Evolutionary conservation across 2,113 vertebrate species (phyloP).

Genomic region (Petroica traversi): DNA sequence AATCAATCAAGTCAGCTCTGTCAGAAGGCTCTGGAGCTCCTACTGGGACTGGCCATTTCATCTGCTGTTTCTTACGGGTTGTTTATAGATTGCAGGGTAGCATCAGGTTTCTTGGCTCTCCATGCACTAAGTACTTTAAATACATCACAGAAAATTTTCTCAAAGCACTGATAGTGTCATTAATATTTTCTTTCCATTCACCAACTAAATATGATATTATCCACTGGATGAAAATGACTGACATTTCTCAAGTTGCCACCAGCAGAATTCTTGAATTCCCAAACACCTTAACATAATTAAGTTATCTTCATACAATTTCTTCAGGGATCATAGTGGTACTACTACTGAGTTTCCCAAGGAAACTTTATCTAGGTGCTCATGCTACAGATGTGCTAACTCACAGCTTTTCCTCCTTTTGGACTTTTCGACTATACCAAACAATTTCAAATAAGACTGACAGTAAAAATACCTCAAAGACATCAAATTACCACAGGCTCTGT

Average conservation of each 20-base stretch:
- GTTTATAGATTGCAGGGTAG: background rate
- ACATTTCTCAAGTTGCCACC: background rate
- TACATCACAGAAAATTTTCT: background rate
- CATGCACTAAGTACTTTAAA: background rate
- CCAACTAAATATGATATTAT: background rate
- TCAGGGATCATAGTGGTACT: background rate
- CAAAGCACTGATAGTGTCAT: background rate
- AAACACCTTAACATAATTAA: constrained; percentile 22
- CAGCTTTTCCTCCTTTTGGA: background rate
- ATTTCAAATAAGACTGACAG: background rate
- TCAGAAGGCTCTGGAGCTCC: background rate
- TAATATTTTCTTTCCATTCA: background rate
- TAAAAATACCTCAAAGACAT: background rate
- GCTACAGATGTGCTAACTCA: background rate
- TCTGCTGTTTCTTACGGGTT: background rate
- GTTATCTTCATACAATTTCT: background rate
- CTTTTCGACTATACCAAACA: background rate
- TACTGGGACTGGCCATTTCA: background rate
- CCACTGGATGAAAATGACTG: background rate
- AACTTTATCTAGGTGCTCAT: background rate
- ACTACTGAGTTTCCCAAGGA: background rate
- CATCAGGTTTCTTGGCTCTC: background rate
- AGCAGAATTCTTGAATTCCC: background rate
- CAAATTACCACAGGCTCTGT: background rate
- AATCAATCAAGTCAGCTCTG: background rate